These are phyloP conservation scores for Cyclura pinguis DNA, from an alignment of 2,797 vertebrate species.

Conservation along the genomic window DNA sequence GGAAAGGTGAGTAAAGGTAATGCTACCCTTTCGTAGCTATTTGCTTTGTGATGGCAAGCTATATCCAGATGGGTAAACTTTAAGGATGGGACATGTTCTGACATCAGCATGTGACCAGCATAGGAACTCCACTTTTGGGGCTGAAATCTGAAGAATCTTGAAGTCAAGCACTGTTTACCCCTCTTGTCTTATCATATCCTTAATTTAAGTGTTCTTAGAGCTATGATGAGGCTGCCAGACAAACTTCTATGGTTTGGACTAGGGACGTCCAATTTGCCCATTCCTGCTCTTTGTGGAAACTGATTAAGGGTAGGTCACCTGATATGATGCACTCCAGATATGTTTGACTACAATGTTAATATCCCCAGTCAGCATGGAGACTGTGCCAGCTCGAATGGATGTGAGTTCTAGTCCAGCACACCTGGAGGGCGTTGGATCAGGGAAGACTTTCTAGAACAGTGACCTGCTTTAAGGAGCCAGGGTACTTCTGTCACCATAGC, in stretches of 20 bases:
- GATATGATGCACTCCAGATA: not conserved
- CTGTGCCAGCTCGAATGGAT: not conserved
- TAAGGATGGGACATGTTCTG: not conserved
- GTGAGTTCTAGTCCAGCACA: not conserved
- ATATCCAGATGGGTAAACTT: constrained; percentile 19
- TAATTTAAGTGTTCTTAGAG: not conserved
- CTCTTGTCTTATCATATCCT: not conserved
- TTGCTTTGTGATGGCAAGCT: not conserved
- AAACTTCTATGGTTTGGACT: no score
- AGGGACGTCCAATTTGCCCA: not conserved
- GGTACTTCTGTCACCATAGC: not conserved
- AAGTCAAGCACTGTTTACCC: not conserved
- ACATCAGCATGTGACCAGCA: not conserved
- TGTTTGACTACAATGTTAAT: not conserved
- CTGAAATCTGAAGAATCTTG: not conserved
- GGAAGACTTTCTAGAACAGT: not conserved
- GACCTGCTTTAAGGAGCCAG: not conserved
- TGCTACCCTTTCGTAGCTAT: constrained; percentile 23
- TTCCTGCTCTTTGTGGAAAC: not conserved
- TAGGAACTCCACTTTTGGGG: no score
- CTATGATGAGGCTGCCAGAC: not conserved
- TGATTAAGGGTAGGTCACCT: not conserved
- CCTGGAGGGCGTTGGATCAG: not conserved
- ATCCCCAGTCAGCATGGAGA: not conserved
- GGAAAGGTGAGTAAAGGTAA: constrained; percentile 30